Evolutionary conservation across 2,113 vertebrate genomes (phyloP).

Genomic region (Bubo blakistoni): DNA sequence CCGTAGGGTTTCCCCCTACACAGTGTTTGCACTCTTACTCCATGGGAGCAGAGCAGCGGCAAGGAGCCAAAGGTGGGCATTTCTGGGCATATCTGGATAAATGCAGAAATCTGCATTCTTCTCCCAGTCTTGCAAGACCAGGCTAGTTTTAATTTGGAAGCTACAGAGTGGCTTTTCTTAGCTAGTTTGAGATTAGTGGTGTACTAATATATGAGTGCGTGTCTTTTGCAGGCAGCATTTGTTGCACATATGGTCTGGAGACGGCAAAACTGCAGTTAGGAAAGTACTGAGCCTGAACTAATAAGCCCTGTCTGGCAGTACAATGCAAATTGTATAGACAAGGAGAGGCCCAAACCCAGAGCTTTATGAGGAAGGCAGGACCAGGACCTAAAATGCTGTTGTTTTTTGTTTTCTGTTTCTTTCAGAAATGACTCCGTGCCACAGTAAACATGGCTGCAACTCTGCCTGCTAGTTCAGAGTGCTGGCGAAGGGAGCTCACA

Average conservation of each 20-base stretch:
- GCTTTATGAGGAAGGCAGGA: background rate
- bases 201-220: accelerated
- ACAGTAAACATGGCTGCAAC: background rate
- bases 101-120: background rate
- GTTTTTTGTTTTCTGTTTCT: conserved; percentile 38
- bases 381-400: background rate
- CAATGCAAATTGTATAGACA: background rate
- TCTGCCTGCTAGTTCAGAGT: background rate
- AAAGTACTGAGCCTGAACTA: background rate
- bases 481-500: background rate
- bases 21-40: background rate
- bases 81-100: background rate
- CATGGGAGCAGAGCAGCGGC: accelerated
- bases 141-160: background rate
- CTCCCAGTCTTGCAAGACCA: background rate
- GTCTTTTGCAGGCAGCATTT: background rate
- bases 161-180: background rate
- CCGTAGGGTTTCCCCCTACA: accelerated
- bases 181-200: background rate
- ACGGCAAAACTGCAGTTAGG: background rate
- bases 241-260: background rate
- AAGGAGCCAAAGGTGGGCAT: background rate
- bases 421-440: conserved; percentile 9
- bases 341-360: background rate
- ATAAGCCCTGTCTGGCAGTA: background rate